A percentile compares a stretch with the other conserved stretches of the same genome.
These are phyloP conservation scores for Pipistrellus kuhlii DNA, from an alignment of 2,797 vertebrate species.

Conservation along the genomic window DNA sequence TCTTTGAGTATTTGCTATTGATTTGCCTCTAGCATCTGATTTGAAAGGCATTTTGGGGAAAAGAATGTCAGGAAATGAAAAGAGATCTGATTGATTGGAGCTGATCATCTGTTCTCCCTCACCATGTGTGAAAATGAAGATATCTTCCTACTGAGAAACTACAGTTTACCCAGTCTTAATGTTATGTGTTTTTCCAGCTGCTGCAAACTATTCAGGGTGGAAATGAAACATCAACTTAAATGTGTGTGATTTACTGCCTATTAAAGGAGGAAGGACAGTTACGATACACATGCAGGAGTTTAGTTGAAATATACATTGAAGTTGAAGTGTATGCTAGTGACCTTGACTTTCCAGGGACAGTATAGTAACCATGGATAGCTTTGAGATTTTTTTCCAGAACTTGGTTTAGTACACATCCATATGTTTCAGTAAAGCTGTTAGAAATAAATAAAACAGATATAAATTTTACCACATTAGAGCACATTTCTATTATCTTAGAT, in stretches of 20 bases:
- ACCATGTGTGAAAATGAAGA: neutral
- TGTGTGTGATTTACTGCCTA: neutral
- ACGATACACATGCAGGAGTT: neutral
- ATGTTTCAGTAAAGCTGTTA: conserved; percentile 14
- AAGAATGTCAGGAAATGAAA: conserved; percentile 34
- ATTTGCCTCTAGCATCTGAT: conserved; percentile 24
- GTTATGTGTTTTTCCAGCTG: conserved; percentile 44
- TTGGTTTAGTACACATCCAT: neutral
- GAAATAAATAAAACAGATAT: conserved; percentile 9
- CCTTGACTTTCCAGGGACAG: neutral
- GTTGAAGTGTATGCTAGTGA: neutral
- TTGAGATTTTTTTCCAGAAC: neutral
- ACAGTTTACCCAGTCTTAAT: neutral
- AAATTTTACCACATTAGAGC: neutral
- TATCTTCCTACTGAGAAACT: neutral
- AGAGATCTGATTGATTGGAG: neutral
- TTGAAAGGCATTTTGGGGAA: conserved; percentile 6
- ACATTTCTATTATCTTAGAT: neutral
- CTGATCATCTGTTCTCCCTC: conserved; percentile 1
- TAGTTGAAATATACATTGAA: conserved; percentile 22
- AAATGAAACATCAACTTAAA: conserved; percentile 46
- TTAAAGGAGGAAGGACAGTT: neutral
- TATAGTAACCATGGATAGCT: neutral
- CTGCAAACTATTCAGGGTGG: conserved; percentile 18
- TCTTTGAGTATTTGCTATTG: neutral